A percentile compares a stretch with the other conserved stretches of the same genome.
Conservation (phyloP, 2,113 vertebrate genomes). For the Protomyctophum bolini region DNA sequence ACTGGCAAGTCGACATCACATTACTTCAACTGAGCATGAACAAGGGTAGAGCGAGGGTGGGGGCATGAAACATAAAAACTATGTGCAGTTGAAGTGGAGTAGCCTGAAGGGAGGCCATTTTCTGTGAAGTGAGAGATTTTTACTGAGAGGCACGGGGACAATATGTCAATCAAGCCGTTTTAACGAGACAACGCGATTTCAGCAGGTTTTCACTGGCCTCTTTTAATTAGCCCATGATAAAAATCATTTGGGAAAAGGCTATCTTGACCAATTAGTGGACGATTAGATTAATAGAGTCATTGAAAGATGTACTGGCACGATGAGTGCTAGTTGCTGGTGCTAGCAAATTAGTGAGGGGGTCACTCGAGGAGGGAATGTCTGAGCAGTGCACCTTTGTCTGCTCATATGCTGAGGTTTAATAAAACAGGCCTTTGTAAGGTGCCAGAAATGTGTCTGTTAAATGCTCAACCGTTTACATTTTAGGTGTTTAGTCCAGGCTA, state of each 20-base stretch:
- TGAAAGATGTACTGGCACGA: conserved; percentile 69
- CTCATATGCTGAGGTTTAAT: conserved; percentile 55
- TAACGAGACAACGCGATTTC: conserved; percentile 55
- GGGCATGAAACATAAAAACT: neutral
- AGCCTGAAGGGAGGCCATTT: neutral
- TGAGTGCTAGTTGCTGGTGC: conserved; percentile 55
- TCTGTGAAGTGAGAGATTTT: neutral
- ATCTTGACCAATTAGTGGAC: conserved; percentile 79
- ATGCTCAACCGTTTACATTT: neutral
- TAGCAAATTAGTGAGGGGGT: conserved; percentile 63
- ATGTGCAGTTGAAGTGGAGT: neutral
- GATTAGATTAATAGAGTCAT: conserved; percentile 78
- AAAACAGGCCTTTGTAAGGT: conserved; percentile 12
- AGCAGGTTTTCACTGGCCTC: conserved; percentile 48
- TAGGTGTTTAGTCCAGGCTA: too few species aligned
- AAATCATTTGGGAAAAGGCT: conserved; percentile 73
- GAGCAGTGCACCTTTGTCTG: conserved; percentile 37
- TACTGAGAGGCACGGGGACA: neutral
- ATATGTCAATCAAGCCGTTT: conserved; percentile 66
- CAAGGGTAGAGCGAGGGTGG: neutral
- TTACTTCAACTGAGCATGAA: conserved; percentile 18
- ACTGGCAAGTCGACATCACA: conserved; percentile 77
- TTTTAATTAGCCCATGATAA: conserved; percentile 76
- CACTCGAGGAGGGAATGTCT: conserved; percentile 35
- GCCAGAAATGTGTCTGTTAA: neutral